A percentile compares a stretch with the other conserved stretches of the same genome.
Evolutionary conservation across 2,113 vertebrate genomes (phyloP).

Genomic region (Neofelis nebulosa): DNA sequence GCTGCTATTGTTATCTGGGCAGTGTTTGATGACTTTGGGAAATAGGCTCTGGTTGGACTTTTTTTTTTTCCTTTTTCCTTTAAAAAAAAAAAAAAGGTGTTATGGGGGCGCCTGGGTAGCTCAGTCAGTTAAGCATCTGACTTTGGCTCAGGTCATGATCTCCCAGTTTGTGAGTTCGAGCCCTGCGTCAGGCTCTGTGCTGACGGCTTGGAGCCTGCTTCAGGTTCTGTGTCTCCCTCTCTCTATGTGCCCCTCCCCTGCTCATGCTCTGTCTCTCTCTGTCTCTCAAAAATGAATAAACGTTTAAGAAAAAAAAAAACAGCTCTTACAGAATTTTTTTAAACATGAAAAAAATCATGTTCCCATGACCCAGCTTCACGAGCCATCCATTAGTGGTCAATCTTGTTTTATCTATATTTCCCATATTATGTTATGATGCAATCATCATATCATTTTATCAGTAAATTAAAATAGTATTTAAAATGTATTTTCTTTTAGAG

Average conservation of each 20-base stretch:
- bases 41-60: not conserved
- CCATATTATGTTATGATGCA: not conserved
- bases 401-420: not conserved
- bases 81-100: not conserved
- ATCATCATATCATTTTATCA: not conserved
- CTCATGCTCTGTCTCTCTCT: too few species aligned
- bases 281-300: too few species aligned
- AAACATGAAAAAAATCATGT: not conserved
- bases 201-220: too few species aligned
- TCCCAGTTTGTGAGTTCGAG: too few species aligned
- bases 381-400: not conserved
- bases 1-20: not conserved
- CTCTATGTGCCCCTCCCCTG: too few species aligned
- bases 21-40: slow-evolving; percentile 6
- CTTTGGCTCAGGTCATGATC: too few species aligned
- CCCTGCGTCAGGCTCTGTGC: too few species aligned
- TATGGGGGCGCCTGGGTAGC: not conserved
- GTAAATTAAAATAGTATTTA: slow-evolving; percentile 2
- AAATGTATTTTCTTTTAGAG: not conserved
- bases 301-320: not conserved
- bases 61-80: not conserved
- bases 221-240: too few species aligned
- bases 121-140: too few species aligned
- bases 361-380: not conserved
- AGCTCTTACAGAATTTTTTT: not conserved